Percentiles rank a stretch among this genome's conserved stretches.
phyloP scores from a whole-genome alignment of 2,888 invertebrate species.

The Drosophila meridionalis region DNA sequence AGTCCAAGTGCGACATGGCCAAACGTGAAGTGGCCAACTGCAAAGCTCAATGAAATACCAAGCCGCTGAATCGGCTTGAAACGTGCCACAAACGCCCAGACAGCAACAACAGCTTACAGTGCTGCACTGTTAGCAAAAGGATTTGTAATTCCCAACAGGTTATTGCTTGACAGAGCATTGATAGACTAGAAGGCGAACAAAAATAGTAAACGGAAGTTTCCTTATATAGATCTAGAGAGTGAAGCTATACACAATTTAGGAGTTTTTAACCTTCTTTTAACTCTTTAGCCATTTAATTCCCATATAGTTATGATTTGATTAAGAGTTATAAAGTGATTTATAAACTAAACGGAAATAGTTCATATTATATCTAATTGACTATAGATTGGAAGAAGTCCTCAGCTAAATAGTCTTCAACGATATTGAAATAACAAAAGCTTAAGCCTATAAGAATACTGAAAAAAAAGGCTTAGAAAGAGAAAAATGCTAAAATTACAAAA shows the following conservation, averaged over 20 bases:
- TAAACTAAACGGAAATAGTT: background rate
- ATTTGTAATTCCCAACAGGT: constrained; percentile 1
- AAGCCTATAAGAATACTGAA: no score
- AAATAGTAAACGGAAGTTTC: background rate
- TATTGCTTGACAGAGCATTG: background rate
- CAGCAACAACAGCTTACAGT: constrained; percentile 1
- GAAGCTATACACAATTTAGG: background rate
- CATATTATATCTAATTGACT: background rate
- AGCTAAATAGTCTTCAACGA: no score
- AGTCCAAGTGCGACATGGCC: constrained; percentile 27
- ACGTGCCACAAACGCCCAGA: constrained; percentile 30
- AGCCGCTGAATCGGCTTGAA: constrained; percentile 56
- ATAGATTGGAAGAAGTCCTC: background rate
- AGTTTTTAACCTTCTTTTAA: background rate
- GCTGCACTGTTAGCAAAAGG: background rate
- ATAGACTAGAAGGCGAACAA: background rate
- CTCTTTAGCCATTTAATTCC: background rate
- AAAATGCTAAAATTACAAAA: no score
- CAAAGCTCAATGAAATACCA: constrained; percentile 58
- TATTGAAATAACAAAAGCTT: no score
- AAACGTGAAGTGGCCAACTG: constrained; percentile 35
- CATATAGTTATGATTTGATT: no score
- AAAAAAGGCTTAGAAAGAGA: no score
- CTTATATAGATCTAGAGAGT: background rate
- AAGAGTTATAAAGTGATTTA: no score